These are phyloP conservation scores for Clarias magur DNA, from an alignment of 2,113 vertebrate genomes.

Conservation along the genomic window DNA sequence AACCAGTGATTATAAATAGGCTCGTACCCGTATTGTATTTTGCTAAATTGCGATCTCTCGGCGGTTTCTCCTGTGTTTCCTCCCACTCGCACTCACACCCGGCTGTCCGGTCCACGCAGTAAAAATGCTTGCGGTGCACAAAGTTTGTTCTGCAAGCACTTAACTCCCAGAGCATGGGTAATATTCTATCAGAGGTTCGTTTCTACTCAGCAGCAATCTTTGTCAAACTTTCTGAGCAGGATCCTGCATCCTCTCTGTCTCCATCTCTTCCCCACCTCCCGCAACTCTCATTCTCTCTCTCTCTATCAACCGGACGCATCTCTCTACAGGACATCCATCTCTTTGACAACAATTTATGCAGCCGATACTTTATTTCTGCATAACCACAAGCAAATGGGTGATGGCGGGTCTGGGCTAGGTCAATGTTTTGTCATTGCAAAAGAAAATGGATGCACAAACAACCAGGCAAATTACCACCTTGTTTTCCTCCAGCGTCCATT, in stretches of 20 bases:
- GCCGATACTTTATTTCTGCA: slow-evolving; percentile 49
- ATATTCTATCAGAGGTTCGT: slow-evolving; percentile 20
- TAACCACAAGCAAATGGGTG: slow-evolving; percentile 41
- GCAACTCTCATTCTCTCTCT: background rate
- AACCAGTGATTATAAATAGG: background rate
- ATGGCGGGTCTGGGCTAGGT: slow-evolving; percentile 40
- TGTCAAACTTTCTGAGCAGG: slow-evolving; percentile 31
- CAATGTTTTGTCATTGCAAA: slow-evolving; percentile 49
- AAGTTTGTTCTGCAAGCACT: slow-evolving; percentile 47
- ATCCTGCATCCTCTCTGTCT: background rate
- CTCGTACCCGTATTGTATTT: background rate
- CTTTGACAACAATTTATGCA: slow-evolving; percentile 55
- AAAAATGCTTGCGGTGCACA: slow-evolving; percentile 39
- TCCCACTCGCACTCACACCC: background rate
- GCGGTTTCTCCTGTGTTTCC: background rate
- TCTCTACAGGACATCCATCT: slow-evolving; percentile 54
- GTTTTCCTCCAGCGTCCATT: slow-evolving; percentile 31
- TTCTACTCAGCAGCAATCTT: slow-evolving; percentile 39
- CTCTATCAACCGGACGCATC: slow-evolving; percentile 12
- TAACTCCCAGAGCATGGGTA: slow-evolving; percentile 32
- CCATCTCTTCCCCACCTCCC: background rate
- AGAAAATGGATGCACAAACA: slow-evolving; percentile 52
- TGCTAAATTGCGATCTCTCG: background rate
- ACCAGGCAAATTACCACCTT: slow-evolving; percentile 40
- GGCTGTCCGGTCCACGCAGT: background rate